Evolutionary conservation across 2,113 vertebrate species (phyloP), one percentile per base, ranked within the genome.

Genomic region (Hirundichthys speculiger): DNA sequence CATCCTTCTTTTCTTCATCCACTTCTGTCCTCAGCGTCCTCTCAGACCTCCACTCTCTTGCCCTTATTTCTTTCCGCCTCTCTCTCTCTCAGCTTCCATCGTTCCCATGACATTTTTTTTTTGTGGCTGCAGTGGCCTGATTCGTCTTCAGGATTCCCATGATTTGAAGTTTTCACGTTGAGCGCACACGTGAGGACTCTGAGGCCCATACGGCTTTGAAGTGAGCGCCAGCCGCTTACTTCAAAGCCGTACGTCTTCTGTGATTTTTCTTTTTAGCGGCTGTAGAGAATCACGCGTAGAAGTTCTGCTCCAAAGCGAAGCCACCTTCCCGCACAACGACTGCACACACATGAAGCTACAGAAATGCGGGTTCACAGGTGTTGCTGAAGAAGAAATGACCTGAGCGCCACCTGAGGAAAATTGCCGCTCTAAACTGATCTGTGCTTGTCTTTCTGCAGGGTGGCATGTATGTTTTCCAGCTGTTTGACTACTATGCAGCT

Each of bases 401-500:
- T n/a, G n/a, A n/a, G n/a, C n/a, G n/a, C n/a, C n/a, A n/a, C n/a
- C n/a, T n/a, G n/a, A n/a, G n/a, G n/a, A n/a, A n/a, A n/a, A n/a
- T n/a, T n/a, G n/a, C n/a, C n/a, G n/a, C n/a, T n/a, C n/a, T n/a
- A n/a, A n/a, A n/a, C n/a, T n/a, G n/a, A n/a, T 66, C n/a, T 20
- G 64, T 68, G 66, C 76, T 79, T 58, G n/a, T 53, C 67, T 66
- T 80, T 79, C n/a, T 77, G 2, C 89, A 99, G 98, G 98, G 98
- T 91, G 98, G 98, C 94, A 98, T 99, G 96, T 99, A 98, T 86
- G 96, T 99, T 92, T 99, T 99, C 88, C 98, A 99, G 86, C 96
- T 99, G 92, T 99, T 99, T 92, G 98, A 99, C 94, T 99, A 98
- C 95, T 99, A 99, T 91, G 98, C 97, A 94, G 98, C 98, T 93